phyloP scores from a whole-genome alignment of 2,113 vertebrate species.

The Pedionomus torquatus region DNA sequence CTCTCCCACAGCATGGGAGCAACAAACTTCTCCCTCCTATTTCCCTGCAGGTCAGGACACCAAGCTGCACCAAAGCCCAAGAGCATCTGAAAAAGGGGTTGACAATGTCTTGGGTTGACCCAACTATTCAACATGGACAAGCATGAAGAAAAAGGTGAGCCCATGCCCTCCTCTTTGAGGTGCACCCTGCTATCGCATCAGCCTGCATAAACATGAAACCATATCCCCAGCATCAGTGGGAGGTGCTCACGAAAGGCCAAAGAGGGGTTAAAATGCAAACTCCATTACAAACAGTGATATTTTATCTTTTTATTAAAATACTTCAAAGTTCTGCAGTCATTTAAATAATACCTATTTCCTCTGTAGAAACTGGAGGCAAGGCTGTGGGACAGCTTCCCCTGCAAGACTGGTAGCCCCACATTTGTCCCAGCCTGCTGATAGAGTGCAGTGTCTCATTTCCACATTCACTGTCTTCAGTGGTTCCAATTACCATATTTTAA shows the following conservation, averaged over 20 bases:
- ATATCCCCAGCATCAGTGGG: accelerated
- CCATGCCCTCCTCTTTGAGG: not conserved
- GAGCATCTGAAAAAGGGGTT: not conserved
- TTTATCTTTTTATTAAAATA: not conserved
- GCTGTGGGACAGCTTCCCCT: not conserved
- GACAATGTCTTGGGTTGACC: not conserved
- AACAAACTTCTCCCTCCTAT: accelerated
- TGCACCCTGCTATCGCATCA: not conserved
- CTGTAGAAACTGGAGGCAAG: not conserved
- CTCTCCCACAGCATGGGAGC: not conserved
- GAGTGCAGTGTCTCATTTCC: not conserved
- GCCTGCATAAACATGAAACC: not conserved
- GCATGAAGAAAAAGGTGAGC: not conserved
- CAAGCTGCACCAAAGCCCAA: not conserved
- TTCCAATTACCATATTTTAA: not conserved
- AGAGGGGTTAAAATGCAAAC: not conserved
- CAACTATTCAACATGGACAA: not conserved
- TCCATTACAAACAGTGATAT: not conserved
- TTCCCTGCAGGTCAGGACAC: not conserved
- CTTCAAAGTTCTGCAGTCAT: not conserved
- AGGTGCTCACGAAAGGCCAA: not conserved
- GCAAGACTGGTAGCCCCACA: not conserved
- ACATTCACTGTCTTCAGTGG: not conserved
- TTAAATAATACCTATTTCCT: not conserved
- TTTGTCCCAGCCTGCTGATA: not conserved